Base-by-base conservation (phyloP, 2,888 invertebrate genomes). In the Venustoraphidia nigricollis region DNA sequence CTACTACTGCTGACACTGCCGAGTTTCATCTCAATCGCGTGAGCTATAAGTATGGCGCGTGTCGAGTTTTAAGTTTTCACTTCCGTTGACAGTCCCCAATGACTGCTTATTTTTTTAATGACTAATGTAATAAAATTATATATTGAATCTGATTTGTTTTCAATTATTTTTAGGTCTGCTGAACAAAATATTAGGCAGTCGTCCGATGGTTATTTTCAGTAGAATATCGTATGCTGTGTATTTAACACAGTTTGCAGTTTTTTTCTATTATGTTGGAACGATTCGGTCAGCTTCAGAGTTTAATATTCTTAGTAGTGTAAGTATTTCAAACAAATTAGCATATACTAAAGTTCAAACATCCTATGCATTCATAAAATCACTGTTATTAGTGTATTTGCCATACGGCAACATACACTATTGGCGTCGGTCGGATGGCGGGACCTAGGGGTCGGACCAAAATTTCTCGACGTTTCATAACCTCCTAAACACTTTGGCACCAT, bases 201-300 rank as follows among this genome's bases (percentile, higher is more conserved):
- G 74, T 13, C 72, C 75, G 10, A 59, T 82, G 53, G 63, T 77
- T 8, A 59, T 82, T 49, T 68, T 82, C 52, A 82, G 81, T 54
- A 72, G 77, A 39, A 69, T 83, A 34, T 78, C 81, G 2, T 81
- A 81, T 55, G 76, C 81, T 0, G 66, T 82, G 49, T 82, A 81
- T 54, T 67, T 83, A 36, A 71, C 75, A 36, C 80, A 78, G 60
- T 82, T 81, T 57, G 67, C 77, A 14, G 72, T 82, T 42, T 80
- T 79, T 56, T 74, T 82, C 51, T 78, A 79, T 53, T 76, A 75
- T 45, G 73, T 77, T 17, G 82, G 76, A 42, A 74, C 72, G n/a
- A 70, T 72, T 1, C 74, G 74, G 57, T 75, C 76, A 41, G 66
- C 79, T 0, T 68, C 67, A 11, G 75, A 76, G 62, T 81, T 80